Evolutionary conservation across 2,888 invertebrate species (phyloP), one percentile per base, ranked within the genome.

Genomic region (Andrena flavipes): DNA sequence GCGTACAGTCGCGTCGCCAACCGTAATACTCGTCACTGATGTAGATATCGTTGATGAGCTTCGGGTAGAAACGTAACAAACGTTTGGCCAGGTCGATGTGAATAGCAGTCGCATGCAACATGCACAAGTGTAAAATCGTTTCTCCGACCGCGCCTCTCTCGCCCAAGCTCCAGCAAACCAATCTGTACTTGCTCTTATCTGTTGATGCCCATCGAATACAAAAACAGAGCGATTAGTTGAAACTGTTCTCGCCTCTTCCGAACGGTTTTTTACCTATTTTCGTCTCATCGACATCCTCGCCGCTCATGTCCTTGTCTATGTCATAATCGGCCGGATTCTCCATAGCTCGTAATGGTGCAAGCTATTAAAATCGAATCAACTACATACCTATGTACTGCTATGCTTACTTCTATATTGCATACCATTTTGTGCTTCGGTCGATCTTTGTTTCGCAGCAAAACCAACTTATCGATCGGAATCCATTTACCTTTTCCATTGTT

Each of bases 11-110:
- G 16, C 42, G 4, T 29, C 3, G 48, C 82, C 71, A 94, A 98
- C 98, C 99, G 92, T 99, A 99, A 94, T 99, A 99, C 94, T 99
- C 99, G 91, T 99, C 99, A 67, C 97, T 97, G 95, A 98, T 97
- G 94, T 99, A 99, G 88, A 99, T 97, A 92, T 99, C 99, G 92
- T 99, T 97, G 91, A 99, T 98, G 26, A 99, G 96, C 92, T 98
- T 98, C 0, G 99, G 99, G 94, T 98, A 99, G 93, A 98, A 97
- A 68, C 97, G 95, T 7, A 99, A 94, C 33, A 99, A 95, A 76
- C 99, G 95, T 94, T 99, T 99, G 0, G 99, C 99, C 72, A 99
- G 95, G 93, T 99, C 99, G 0, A 98, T 98, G 92, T 99, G 97
- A 63, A 99, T 95, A 0, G 98, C 97, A 0, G 98, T 98, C 0